phyloP scores from a whole-genome alignment of 2,113 vertebrate genomes.

The Hemichromis elongatus region DNA sequence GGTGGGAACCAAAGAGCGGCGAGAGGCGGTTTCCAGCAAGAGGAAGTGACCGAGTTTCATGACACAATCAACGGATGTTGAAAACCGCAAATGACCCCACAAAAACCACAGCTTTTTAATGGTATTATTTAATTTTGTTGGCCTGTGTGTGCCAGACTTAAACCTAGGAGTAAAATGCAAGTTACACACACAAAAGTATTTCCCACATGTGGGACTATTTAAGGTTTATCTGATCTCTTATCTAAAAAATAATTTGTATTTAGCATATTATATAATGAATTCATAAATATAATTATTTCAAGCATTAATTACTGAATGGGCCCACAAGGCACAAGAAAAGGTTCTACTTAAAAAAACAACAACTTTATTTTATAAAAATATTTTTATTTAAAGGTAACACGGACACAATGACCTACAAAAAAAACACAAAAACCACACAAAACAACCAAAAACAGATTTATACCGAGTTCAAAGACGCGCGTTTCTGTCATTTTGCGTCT shows the following conservation, averaged over 20 bases:
- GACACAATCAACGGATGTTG: slow-evolving; percentile 24
- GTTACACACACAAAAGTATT: neutral
- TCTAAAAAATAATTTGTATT: neutral
- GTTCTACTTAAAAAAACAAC: too few species aligned
- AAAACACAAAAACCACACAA: neutral
- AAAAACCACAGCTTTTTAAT: neutral
- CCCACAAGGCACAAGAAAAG: neutral
- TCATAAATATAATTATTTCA: neutral
- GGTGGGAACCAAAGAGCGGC: slow-evolving; percentile 33
- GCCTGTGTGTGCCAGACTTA: neutral
- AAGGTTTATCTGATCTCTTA: too few species aligned
- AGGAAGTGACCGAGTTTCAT: slow-evolving; percentile 3
- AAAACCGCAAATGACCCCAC: neutral
- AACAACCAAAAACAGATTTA: neutral
- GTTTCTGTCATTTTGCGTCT: neutral
- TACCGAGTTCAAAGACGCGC: neutral
- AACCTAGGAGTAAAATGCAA: neutral
- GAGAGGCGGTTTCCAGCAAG: neutral
- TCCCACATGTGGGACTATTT: too few species aligned
- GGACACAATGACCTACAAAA: too few species aligned
- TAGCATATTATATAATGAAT: neutral
- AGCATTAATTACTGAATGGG: neutral
- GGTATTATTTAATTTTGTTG: neutral
- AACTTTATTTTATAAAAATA: neutral
- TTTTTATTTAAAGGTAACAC: neutral